Conservation (phyloP, 2,113 vertebrate species). For the Hassar affinis region DNA sequence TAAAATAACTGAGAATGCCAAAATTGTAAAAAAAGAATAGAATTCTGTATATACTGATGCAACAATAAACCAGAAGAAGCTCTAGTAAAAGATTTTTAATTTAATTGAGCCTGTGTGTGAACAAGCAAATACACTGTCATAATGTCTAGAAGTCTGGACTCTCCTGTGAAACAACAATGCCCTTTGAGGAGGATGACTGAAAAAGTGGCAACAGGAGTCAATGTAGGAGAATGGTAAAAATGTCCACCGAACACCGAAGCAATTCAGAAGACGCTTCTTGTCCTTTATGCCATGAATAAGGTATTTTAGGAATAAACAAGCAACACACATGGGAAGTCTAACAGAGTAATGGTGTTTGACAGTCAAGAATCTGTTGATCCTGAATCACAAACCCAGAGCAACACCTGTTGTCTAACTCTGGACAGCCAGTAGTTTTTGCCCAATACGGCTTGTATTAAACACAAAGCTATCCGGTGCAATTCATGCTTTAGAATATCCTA, state of each 20-base stretch:
- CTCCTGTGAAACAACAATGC: not conserved
- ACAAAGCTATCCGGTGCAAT: conserved; percentile 54
- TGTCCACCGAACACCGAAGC: too few relatives aligned
- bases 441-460: conserved; percentile 62
- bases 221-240: too few relatives aligned
- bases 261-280: too few relatives aligned
- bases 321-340: conserved; percentile 64
- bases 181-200: not conserved
- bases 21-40: not conserved
- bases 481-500: conserved; percentile 63
- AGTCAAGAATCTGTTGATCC: conserved; percentile 60
- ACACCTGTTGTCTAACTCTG: conserved; percentile 66
- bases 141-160: not conserved
- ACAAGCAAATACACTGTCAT: not conserved
- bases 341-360: conserved; percentile 71
- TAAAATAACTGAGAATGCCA: not conserved
- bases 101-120: not conserved
- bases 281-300: too few relatives aligned
- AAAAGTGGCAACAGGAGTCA: not conserved
- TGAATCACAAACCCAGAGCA: conserved; percentile 59
- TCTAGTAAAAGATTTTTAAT: not conserved
- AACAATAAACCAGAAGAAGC: not conserved
- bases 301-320: not conserved
- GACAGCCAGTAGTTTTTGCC: conserved; percentile 55
- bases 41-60: not conserved